Evolutionary conservation across 2,113 vertebrate species (phyloP).

Genomic region (Rhadina sibilatrix): DNA sequence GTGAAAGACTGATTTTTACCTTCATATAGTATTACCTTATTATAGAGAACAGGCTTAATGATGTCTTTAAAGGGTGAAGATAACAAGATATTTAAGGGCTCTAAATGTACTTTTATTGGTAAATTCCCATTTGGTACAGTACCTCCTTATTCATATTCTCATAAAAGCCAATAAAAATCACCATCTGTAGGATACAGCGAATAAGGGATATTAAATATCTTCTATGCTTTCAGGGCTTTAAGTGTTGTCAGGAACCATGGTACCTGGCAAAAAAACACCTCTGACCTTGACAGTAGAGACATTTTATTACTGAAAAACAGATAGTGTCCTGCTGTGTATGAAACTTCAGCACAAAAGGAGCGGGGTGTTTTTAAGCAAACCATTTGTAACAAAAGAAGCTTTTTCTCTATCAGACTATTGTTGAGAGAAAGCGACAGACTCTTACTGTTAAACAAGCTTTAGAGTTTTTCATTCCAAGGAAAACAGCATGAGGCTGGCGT

Average conservation of each 20-base stretch:
- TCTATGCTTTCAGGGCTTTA: neutral
- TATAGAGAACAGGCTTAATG: neutral
- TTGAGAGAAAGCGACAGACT: neutral
- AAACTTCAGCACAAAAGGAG: constrained; percentile 16
- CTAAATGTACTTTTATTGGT: neutral
- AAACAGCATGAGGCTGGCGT: neutral
- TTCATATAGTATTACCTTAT: neutral
- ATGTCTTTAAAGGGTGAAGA: neutral
- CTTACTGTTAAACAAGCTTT: constrained; percentile 1
- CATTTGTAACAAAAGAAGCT: constrained; percentile 27
- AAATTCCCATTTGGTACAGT: neutral
- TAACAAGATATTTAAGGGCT: neutral
- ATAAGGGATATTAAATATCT: neutral
- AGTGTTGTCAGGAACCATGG: neutral
- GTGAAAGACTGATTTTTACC: neutral
- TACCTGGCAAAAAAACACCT: neutral
- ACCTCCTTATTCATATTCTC: neutral
- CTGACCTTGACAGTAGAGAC: neutral
- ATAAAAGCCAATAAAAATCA: neutral
- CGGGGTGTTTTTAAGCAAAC: constrained; percentile 28
- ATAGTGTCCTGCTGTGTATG: neutral
- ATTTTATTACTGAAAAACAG: neutral
- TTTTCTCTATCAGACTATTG: constrained; percentile 2
- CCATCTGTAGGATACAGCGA: neutral
- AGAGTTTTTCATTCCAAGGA: neutral